Conservation (phyloP, 2,888 invertebrate genomes). For the Teleogryllus oceanicus region DNA sequence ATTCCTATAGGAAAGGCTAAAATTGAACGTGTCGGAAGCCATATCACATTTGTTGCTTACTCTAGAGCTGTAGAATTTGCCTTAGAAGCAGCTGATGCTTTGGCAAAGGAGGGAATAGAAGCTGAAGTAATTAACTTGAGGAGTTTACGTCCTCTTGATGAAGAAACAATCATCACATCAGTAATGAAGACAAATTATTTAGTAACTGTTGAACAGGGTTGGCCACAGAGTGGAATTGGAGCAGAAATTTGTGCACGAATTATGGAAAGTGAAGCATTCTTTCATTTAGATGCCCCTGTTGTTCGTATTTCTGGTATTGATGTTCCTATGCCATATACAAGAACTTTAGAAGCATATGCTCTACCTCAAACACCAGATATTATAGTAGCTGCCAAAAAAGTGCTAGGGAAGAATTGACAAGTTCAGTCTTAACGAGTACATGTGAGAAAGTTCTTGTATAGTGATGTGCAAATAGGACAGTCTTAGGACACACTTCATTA, state of each 20-base stretch:
- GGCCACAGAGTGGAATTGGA: conserved; percentile 93
- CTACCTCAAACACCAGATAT: conserved; percentile 74
- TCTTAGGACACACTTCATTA: too few species aligned
- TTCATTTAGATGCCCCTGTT: conserved; percentile 93
- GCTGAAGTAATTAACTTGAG: conserved; percentile 93
- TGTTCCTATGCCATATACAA: conserved; percentile 95
- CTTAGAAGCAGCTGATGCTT: conserved; percentile 81
- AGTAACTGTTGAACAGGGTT: conserved; percentile 92
- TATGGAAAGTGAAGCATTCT: conserved; percentile 88
- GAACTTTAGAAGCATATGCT: conserved; percentile 73
- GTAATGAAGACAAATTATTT: conserved; percentile 93
- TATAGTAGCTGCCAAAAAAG: conserved; percentile 70
- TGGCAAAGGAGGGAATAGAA: conserved; percentile 85
- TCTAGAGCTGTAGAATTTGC: conserved; percentile 82
- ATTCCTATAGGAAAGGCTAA: conserved; percentile 93
- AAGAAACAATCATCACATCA: conserved; percentile 73
- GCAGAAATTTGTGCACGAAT: conserved; percentile 90
- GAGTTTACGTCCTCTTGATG: conserved; percentile 83
- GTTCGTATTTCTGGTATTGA: conserved; percentile 90
- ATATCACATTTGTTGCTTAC: conserved; percentile 87
- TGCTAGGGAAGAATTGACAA: conserved; percentile 58
- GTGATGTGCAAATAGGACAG: too few species aligned
- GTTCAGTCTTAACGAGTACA: too few species aligned
- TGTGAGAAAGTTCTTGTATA: too few species aligned
- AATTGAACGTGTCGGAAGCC: conserved; percentile 67